These are phyloP conservation scores for Temnothorax unifasciatus DNA, from an alignment of 2,888 invertebrate genomes.

Conservation along the genomic window DNA sequence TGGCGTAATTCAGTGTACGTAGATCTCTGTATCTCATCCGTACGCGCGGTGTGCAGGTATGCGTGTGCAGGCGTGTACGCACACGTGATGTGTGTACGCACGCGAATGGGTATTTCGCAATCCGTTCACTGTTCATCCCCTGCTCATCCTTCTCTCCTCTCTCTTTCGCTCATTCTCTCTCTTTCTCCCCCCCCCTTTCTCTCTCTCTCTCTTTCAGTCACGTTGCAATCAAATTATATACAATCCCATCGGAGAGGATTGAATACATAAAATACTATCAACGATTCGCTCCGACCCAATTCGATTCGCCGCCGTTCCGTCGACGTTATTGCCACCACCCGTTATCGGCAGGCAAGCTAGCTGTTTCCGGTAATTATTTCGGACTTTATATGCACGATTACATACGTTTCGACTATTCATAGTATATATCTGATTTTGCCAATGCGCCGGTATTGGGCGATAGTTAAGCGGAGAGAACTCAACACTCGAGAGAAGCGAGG, in stretches of 20 bases:
- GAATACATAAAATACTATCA: conserved; percentile 59
- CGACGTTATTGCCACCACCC: conserved; percentile 36
- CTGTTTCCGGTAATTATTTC: conserved; percentile 44
- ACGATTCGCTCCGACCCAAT: conserved; percentile 38
- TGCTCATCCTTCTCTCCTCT: conserved; percentile 33
- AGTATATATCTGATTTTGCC: conserved; percentile 28
- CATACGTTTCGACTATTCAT: conserved; percentile 34
- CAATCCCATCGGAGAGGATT: conserved; percentile 52
- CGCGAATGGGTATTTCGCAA: conserved; percentile 35
- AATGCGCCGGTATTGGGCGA: not conserved
- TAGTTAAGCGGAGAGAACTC: conserved; percentile 7
- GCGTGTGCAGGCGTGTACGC: conserved; percentile 37
- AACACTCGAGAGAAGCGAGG: conserved; percentile 27
- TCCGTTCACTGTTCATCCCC: conserved; percentile 25
- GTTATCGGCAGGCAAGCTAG: conserved; percentile 29
- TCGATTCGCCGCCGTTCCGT: conserved; percentile 27
- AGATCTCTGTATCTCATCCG: conserved; percentile 35
- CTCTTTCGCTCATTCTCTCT: not conserved
- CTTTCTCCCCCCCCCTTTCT: conserved; percentile 2
- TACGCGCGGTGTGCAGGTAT: conserved; percentile 26
- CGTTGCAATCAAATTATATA: conserved; percentile 77
- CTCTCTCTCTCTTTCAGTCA: conserved; percentile 9
- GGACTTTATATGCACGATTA: conserved; percentile 45
- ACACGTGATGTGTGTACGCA: conserved; percentile 54
- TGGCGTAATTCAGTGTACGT: conserved; percentile 54